A percentile compares a stretch with the other conserved stretches of the same genome.
Evolutionary conservation across 2,888 invertebrate species (phyloP).

Genomic region (Oligia latruncula): DNA sequence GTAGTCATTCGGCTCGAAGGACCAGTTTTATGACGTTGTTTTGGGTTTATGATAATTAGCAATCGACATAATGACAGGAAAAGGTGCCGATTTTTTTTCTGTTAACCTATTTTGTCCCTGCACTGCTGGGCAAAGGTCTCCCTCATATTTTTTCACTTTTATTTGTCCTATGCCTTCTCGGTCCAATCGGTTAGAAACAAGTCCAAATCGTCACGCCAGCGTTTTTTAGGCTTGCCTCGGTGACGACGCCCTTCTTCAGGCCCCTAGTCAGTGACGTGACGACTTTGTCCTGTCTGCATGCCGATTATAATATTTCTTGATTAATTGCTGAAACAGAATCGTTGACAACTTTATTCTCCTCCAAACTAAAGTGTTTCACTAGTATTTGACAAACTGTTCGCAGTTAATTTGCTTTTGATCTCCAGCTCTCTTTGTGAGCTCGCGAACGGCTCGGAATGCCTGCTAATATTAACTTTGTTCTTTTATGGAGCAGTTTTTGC

Average conservation of each 20-base stretch:
- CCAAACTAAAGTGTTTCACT: constrained; percentile 20
- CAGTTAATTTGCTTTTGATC: constrained; percentile 52
- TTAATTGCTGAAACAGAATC: neutral
- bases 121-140: neutral
- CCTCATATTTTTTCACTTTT: neutral
- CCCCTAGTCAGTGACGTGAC: neutral
- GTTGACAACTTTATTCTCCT: constrained; percentile 1
- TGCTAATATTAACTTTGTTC: constrained; percentile 50
- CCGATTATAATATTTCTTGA: neutral
- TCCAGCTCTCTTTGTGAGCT: constrained; percentile 33
- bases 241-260: neutral
- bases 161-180: neutral
- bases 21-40: neutral
- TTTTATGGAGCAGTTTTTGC: constrained; percentile 28
- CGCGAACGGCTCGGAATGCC: constrained; percentile 14
- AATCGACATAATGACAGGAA: neutral
- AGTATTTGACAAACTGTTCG: constrained; percentile 47
- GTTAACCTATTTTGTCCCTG: neutral
- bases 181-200: neutral
- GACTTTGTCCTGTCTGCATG: neutral
- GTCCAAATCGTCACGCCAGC: neutral
- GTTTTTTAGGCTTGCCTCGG: neutral
- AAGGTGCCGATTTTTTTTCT: neutral
- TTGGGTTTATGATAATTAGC: neutral
- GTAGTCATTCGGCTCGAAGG: constrained; percentile 7